phyloP scores from a whole-genome alignment of 2,888 invertebrate genomes.

The Nemoura dubitans region DNA sequence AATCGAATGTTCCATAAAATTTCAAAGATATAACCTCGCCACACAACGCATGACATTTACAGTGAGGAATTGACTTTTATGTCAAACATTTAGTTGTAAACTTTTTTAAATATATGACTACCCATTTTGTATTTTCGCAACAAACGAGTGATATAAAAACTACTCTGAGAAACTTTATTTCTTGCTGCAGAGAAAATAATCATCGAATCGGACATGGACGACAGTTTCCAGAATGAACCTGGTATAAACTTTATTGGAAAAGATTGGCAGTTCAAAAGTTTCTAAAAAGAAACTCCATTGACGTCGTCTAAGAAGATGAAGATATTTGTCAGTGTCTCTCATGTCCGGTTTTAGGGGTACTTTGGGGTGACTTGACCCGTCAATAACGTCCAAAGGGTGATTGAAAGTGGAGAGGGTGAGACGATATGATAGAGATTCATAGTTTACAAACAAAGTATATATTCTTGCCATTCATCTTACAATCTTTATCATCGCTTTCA shows the following conservation, averaged over 20 bases:
- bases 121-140: slow-evolving; percentile 12
- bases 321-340: slow-evolving; percentile 49
- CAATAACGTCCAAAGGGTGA: slow-evolving; percentile 32
- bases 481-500: slow-evolving; percentile 23
- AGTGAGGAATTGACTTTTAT: background rate
- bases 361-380: slow-evolving; percentile 37
- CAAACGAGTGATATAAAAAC: background rate
- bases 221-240: slow-evolving; percentile 19
- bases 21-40: background rate
- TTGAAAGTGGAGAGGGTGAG: slow-evolving; percentile 1
- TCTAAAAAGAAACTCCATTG: background rate
- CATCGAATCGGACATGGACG: slow-evolving; percentile 14
- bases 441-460: slow-evolving; percentile 39
- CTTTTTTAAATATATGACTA: background rate
- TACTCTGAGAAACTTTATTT: background rate
- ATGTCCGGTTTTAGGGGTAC: slow-evolving; percentile 41
- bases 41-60: background rate
- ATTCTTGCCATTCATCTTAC: slow-evolving; percentile 29
- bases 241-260: slow-evolving; percentile 16
- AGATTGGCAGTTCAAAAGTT: slow-evolving; percentile 35
- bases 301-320: slow-evolving; percentile 44
- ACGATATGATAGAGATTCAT: slow-evolving; percentile 32
- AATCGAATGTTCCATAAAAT: background rate
- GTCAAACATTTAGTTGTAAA: background rate
- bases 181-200: background rate